Evolutionary conservation across 2,797 vertebrate genomes (phyloP).

Genomic region (Spizella passerina): DNA sequence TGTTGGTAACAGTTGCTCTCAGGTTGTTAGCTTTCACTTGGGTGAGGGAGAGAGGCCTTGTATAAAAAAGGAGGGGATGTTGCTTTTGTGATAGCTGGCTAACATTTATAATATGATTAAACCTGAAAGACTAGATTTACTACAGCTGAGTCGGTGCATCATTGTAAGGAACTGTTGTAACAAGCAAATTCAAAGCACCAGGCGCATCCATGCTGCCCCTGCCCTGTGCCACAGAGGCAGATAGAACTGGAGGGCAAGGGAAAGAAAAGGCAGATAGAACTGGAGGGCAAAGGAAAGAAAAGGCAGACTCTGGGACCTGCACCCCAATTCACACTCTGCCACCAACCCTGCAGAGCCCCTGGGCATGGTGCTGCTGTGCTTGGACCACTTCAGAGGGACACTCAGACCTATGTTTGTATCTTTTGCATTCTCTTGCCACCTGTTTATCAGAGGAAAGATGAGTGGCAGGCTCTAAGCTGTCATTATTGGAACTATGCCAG

Average conservation of each 20-base stretch:
- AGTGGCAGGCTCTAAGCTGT: neutral
- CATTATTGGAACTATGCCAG: neutral
- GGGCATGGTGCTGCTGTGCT: neutral
- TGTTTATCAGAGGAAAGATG: neutral
- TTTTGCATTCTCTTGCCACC: neutral
- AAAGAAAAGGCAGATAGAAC: neutral
- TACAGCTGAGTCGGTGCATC: neutral
- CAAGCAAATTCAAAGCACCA: neutral
- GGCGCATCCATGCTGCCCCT: neutral
- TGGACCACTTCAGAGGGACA: neutral
- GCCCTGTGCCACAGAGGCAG: neutral
- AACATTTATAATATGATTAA: neutral
- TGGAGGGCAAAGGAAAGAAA: neutral
- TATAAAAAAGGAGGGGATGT: neutral
- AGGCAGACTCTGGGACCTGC: neutral
- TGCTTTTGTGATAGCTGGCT: neutral
- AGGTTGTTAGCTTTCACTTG: neutral
- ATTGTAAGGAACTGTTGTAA: neutral
- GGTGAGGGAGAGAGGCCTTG: neutral
- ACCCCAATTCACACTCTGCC: rapidly evolving
- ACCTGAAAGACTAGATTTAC: neutral
- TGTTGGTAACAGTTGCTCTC: neutral
- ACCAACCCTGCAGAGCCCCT: neutral
- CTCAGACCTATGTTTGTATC: neutral
- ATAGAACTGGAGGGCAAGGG: neutral